Base-by-base conservation (phyloP, 1,140 invertebrate species). In the Homarus americanus region DNA sequence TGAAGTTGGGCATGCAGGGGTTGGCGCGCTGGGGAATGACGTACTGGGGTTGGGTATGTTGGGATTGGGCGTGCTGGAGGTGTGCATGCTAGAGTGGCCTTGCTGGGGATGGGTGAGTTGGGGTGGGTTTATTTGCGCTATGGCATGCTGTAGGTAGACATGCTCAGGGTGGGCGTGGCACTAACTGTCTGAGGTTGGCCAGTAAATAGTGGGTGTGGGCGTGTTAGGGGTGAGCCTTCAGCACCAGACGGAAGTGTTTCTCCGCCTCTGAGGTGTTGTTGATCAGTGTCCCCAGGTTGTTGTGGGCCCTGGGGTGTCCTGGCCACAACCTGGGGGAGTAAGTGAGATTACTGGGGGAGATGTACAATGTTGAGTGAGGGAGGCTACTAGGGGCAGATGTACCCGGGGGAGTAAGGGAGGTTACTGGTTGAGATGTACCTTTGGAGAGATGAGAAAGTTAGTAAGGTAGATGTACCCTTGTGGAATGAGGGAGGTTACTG, bases 201-300 rank as follows among this genome's bases (percentile, higher is more conserved):
- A 98, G 95, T 94, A 98, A 98, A 93, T 97, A 98, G 93, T 97
- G 96, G 73, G 97, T 97, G 93, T 97, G 97, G 28, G 97, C 96
- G 93, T 98, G 97, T 85, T 96, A 95, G 1, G 96, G 95, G 91
- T 97, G 96, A 91, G 97, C 96, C 44, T 95, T 95, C 72, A 98
- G 96, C 1, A 97, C 97, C 41, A 96, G 95, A 87, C 96, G 94
- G 94, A 97, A 98, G 93, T 97, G 97, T 76, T 95, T 93, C 93
- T 97, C 97, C 4, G 97, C 97, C 93, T 96, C 95, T 10, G 83
- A 87, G 1, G 87, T 87, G 87, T 95, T 93, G 17, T 88, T 82
- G 10, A 98, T 95, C 86, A 98, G 93, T 0, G 97, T 97, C 20
- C 97, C 97, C 41, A 98, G 95, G 94, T 98, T 98, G 94, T 98